phyloP scores from a whole-genome alignment of 2,797 vertebrate genomes.

The Hoplostethus mediterraneus region DNA sequence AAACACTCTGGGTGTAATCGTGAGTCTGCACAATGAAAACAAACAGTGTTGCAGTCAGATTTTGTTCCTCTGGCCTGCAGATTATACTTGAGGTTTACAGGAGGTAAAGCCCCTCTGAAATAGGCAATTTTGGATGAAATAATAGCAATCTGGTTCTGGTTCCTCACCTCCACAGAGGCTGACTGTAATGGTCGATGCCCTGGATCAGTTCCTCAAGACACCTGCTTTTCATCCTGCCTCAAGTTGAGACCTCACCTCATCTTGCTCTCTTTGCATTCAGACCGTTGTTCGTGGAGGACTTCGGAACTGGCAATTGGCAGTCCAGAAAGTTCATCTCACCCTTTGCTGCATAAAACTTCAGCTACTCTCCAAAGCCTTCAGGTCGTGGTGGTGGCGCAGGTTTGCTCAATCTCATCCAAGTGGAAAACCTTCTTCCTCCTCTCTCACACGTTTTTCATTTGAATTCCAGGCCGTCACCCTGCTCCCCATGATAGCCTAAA shows the following conservation, averaged over 20 bases:
- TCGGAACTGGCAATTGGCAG: too few relatives aligned
- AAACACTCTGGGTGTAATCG: conserved; percentile 29
- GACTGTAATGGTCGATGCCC: neutral
- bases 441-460: too few relatives aligned
- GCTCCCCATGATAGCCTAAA: too few relatives aligned
- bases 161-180: conserved; percentile 2
- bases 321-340: neutral
- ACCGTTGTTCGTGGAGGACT: too few relatives aligned
- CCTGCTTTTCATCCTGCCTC: conserved; percentile 20
- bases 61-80: conserved; percentile 12
- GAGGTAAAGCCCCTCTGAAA: conserved; percentile 18
- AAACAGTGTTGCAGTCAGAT: conserved; percentile 23
- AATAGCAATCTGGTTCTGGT: conserved; percentile 12
- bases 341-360: too few relatives aligned
- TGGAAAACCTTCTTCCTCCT: too few relatives aligned
- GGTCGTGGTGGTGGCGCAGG: too few relatives aligned
- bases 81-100: conserved; percentile 1
- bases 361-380: too few relatives aligned
- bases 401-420: too few relatives aligned
- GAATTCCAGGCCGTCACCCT: too few relatives aligned
- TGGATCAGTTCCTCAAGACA: neutral
- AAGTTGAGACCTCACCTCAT: neutral
- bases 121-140: conserved; percentile 12
- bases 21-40: conserved; percentile 32
- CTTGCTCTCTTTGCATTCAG: too few relatives aligned